These are phyloP conservation scores for Ridgeia piscesae DNA, from an alignment of 1,140 invertebrate species.

Conservation along the genomic window DNA sequence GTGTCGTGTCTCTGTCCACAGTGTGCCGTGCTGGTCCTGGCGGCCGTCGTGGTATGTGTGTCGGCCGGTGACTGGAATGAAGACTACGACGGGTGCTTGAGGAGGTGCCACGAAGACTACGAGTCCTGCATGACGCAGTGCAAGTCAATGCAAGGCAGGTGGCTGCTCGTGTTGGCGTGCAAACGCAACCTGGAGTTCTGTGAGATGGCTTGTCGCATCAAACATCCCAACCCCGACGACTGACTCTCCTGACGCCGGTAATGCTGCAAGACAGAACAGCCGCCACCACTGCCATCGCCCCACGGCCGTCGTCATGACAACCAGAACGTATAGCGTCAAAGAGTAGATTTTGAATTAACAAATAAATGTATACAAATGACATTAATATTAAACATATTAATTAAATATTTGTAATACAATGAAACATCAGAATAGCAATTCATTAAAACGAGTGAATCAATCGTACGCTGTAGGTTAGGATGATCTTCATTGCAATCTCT, in stretches of 20 bases:
- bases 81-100: neutral
- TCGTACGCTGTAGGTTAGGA: too few relatives aligned
- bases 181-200: neutral
- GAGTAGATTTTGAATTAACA: too few relatives aligned
- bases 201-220: neutral
- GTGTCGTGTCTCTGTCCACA: neutral
- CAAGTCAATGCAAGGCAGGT: neutral
- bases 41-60: neutral
- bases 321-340: too few relatives aligned
- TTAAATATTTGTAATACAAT: too few relatives aligned
- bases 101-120: neutral
- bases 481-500: too few relatives aligned
- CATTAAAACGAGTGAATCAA: too few relatives aligned
- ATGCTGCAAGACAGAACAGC: neutral
- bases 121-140: neutral
- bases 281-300: neutral
- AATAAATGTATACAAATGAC: too few relatives aligned
- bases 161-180: neutral
- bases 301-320: neutral
- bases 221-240: neutral
- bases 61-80: neutral
- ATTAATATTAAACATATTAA: too few relatives aligned
- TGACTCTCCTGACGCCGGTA: neutral
- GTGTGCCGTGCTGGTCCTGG: neutral
- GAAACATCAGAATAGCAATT: too few relatives aligned